Evolutionary conservation across 2,797 vertebrate genomes (phyloP).

Genomic region (Poecilia velifera): DNA sequence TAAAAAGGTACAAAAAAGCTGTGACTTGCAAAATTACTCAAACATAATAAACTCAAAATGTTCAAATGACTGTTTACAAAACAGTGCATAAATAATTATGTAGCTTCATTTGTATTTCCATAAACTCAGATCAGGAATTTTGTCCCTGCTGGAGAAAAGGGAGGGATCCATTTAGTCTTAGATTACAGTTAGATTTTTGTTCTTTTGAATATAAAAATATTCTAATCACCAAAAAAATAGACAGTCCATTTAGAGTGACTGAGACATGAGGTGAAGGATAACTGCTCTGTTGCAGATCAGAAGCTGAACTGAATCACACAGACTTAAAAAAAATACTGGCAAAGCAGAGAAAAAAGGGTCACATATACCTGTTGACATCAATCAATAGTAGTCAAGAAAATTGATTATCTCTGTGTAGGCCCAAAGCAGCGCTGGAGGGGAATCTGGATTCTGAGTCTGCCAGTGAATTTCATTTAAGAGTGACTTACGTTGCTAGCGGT

Average conservation of each 20-base stretch:
- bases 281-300: constrained; percentile 60
- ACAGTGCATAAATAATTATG: not conserved
- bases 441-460: constrained; percentile 39
- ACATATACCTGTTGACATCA: constrained; percentile 64
- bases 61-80: not conserved
- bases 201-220: constrained; percentile 65
- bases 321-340: constrained; percentile 62
- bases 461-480: constrained; percentile 55
- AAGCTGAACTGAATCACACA: constrained; percentile 50
- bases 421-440: constrained; percentile 41
- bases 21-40: not conserved
- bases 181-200: constrained; percentile 46
- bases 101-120: not conserved
- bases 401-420: constrained; percentile 50
- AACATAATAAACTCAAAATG: not conserved
- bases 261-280: constrained; percentile 67
- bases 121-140: not conserved
- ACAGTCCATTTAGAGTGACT: constrained; percentile 43
- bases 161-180: constrained; percentile 47
- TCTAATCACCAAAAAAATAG: constrained; percentile 29
- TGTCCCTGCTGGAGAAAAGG: not conserved
- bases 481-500: constrained; percentile 55
- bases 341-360: constrained; percentile 50
- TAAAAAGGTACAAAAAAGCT: not conserved
- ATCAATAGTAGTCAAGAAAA: constrained; percentile 62